Conservation (phyloP, 2,113 vertebrate species). For the Eptesicus fuscus region DNA sequence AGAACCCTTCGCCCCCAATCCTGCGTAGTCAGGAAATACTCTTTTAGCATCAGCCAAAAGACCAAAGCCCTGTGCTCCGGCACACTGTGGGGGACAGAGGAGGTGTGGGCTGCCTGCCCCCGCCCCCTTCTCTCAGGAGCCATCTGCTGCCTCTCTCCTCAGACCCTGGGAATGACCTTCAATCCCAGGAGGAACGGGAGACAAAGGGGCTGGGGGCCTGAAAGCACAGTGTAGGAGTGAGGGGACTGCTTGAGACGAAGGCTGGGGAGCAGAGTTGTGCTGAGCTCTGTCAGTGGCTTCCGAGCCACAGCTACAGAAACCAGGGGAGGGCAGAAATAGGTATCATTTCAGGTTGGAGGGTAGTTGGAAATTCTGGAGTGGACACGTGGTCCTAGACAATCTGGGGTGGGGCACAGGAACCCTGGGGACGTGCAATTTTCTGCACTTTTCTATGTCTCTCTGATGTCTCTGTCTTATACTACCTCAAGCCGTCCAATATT, state of each 20-base stretch:
- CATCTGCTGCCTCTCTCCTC: slow-evolving; percentile 60
- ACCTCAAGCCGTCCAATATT: background rate
- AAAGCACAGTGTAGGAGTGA: background rate
- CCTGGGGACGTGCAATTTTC: background rate
- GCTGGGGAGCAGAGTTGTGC: background rate
- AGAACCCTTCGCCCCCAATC: background rate
- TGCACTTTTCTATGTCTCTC: background rate
- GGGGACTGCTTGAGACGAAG: background rate
- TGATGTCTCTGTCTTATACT: background rate
- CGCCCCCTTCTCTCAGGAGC: slow-evolving; percentile 38
- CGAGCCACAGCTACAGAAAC: background rate
- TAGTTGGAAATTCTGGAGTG: background rate
- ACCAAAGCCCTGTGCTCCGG: background rate
- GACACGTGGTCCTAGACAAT: background rate
- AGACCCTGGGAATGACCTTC: slow-evolving; percentile 41
- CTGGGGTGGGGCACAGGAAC: background rate
- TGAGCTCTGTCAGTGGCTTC: background rate
- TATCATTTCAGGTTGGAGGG: background rate
- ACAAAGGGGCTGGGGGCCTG: slow-evolving; percentile 47
- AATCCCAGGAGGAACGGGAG: slow-evolving; percentile 4
- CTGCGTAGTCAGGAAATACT: slow-evolving; percentile 40
- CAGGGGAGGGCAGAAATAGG: background rate
- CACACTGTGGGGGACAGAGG: background rate
- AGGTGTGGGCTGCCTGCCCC: background rate
- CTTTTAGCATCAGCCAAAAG: slow-evolving; percentile 11